Percentiles rank a stretch among this genome's conserved stretches.
These are phyloP conservation scores for Bucorvus abyssinicus DNA, from an alignment of 2,797 vertebrate species.

Conservation along the genomic window DNA sequence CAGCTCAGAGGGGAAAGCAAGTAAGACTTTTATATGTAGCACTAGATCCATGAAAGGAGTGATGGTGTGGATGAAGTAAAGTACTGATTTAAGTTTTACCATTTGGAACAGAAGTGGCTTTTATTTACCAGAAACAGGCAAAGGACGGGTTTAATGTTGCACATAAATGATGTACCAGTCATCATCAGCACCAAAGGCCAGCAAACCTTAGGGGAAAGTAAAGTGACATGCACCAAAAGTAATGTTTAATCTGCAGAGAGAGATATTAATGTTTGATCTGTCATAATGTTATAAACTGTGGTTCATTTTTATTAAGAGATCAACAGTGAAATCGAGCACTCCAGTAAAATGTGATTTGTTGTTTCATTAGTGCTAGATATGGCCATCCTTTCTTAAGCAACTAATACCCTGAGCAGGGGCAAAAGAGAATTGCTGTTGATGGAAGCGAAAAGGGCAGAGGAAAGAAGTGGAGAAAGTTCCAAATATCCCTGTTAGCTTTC, in stretches of 20 bases:
- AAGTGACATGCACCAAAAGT: not conserved
- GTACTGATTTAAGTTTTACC: conserved; percentile 11
- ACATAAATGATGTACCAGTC: conserved; percentile 55
- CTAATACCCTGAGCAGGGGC: not conserved
- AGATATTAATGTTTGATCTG: not conserved
- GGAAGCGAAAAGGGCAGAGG: not conserved
- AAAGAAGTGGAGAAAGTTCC: not conserved
- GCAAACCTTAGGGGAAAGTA: conserved; percentile 19
- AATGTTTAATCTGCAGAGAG: conserved; percentile 22
- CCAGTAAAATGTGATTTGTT: not conserved
- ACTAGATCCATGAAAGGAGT: not conserved
- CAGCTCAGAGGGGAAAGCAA: not conserved
- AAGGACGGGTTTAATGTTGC: conserved; percentile 41
- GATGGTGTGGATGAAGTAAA: conserved; percentile 2
- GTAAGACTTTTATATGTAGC: not conserved
- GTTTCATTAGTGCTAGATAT: not conserved
- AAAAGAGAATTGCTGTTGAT: not conserved
- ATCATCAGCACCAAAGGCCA: conserved; percentile 10
- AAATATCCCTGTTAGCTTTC: not conserved
- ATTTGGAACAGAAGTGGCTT: conserved; percentile 33
- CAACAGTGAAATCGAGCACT: conserved; percentile 16
- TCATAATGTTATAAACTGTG: not conserved
- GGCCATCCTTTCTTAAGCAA: not conserved
- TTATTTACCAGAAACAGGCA: conserved; percentile 44
- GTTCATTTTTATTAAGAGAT: conserved; percentile 52